These are phyloP conservation scores for Tyrannus savana DNA, from an alignment of 2,113 vertebrate species.

Conservation along the genomic window DNA sequence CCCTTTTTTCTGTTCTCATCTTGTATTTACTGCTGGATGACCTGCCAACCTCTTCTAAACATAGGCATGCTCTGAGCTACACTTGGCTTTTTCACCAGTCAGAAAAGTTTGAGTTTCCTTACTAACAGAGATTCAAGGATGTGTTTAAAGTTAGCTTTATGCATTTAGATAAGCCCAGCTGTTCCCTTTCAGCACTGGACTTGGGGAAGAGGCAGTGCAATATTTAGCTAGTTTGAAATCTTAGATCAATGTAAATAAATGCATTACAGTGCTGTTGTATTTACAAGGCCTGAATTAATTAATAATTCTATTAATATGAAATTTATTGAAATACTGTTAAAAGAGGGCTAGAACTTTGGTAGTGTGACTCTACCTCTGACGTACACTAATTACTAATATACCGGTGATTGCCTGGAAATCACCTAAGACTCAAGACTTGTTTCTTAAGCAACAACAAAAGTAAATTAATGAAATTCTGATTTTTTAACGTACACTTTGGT, in stretches of 20 bases:
- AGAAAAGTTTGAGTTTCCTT: neutral
- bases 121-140: neutral
- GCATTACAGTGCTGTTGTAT: fast-evolving
- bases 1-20: neutral
- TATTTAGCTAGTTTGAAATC: neutral
- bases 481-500: neutral
- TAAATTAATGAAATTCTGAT: neutral
- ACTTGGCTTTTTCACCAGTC: neutral
- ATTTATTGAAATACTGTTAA: neutral
- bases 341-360: neutral
- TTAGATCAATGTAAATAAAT: neutral
- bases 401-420: neutral
- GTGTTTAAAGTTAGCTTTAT: neutral
- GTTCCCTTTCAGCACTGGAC: neutral
- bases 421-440: neutral
- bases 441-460: neutral
- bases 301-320: neutral
- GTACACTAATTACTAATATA: neutral
- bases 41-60: neutral
- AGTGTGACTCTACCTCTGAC: neutral
- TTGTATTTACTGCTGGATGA: neutral
- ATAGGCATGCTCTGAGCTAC: neutral
- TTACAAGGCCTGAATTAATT: neutral
- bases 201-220: neutral
- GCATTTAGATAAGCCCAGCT: neutral